Percentiles rank a stretch among this genome's conserved stretches.
phyloP scores from a whole-genome alignment of 2,113 vertebrate genomes.

The Phycodurus eques region DNA sequence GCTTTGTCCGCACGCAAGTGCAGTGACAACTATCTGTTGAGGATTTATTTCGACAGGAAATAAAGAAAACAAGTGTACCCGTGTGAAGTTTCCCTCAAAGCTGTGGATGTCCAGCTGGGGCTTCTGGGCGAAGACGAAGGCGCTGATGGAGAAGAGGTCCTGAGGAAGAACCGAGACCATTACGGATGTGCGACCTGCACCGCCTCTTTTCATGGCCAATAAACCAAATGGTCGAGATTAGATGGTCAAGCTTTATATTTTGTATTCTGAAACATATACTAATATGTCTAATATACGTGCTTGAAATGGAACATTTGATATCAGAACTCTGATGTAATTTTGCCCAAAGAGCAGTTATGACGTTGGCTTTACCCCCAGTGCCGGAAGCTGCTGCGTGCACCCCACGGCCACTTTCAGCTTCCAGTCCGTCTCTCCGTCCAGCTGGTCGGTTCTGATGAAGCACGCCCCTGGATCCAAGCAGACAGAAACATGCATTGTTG shows the following conservation, averaged over 20 bases:
- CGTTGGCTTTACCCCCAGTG: constrained; percentile 79
- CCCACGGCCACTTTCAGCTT: constrained; percentile 92
- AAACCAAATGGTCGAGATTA: no score
- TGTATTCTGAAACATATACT: no score
- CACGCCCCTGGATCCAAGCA: constrained; percentile 78
- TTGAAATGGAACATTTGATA: background rate
- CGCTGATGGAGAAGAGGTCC: constrained; percentile 95
- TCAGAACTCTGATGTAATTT: no score
- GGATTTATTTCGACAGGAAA: constrained; percentile 26
- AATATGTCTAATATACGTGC: background rate
- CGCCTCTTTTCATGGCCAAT: no score
- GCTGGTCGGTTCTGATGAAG: constrained; percentile 95
- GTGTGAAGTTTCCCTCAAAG: constrained; percentile 96
- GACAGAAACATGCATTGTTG: background rate
- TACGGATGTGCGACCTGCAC: background rate
- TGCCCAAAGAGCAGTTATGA: background rate
- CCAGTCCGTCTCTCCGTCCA: constrained; percentile 98
- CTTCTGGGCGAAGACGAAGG: constrained; percentile 91
- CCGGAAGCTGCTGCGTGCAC: constrained; percentile 90
- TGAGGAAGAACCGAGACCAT: constrained; percentile 55
- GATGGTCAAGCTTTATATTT: no score
- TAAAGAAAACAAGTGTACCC: constrained; percentile 77
- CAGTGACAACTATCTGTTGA: constrained; percentile 40
- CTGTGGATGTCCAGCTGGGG: constrained; percentile 97
- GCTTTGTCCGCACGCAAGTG: constrained; percentile 36